A percentile compares a stretch with the other conserved stretches of the same genome.
Conservation (phyloP, 2,888 invertebrate genomes). For the Agrilus cyanescens region DNA sequence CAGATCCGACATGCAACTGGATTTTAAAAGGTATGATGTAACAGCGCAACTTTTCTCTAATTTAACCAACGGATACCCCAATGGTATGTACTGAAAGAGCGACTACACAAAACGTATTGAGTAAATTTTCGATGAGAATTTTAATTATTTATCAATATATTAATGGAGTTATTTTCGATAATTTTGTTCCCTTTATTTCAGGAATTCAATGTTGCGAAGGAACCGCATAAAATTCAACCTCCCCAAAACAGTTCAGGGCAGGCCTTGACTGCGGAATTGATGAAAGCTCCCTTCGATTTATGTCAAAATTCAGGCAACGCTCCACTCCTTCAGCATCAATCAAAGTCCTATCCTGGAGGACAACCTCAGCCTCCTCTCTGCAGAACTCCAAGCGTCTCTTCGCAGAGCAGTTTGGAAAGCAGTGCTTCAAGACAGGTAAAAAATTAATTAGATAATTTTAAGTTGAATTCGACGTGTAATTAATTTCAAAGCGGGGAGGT, state of each 20-base stretch:
- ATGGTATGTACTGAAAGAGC: no score
- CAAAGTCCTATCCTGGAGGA: slow-evolving; percentile 46
- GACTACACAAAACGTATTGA: no score
- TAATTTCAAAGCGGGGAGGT: no score
- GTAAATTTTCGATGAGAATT: no score
- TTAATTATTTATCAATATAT: no score
- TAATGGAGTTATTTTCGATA: not conserved
- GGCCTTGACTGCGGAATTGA: slow-evolving; percentile 29
- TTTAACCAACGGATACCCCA: no score
- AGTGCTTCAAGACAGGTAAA: slow-evolving; percentile 46
- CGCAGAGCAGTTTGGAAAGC: slow-evolving; percentile 73
- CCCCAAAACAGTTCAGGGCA: slow-evolving; percentile 37
- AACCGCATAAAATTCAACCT: slow-evolving; percentile 51
- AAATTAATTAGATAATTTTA: not conserved
- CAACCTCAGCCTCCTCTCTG: slow-evolving; percentile 51
- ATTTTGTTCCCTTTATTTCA: slow-evolving; percentile 26
- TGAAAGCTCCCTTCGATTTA: slow-evolving; percentile 42
- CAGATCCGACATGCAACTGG: no score
- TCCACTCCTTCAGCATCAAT: slow-evolving; percentile 55
- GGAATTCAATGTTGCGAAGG: slow-evolving; percentile 55
- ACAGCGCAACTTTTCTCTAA: no score
- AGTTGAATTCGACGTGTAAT: no score
- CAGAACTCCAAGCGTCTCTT: slow-evolving; percentile 69
- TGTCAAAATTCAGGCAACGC: slow-evolving; percentile 39
- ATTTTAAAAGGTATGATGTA: no score